These are phyloP conservation scores for Phengaris arion DNA, from an alignment of 2,888 invertebrate species.

Conservation along the genomic window DNA sequence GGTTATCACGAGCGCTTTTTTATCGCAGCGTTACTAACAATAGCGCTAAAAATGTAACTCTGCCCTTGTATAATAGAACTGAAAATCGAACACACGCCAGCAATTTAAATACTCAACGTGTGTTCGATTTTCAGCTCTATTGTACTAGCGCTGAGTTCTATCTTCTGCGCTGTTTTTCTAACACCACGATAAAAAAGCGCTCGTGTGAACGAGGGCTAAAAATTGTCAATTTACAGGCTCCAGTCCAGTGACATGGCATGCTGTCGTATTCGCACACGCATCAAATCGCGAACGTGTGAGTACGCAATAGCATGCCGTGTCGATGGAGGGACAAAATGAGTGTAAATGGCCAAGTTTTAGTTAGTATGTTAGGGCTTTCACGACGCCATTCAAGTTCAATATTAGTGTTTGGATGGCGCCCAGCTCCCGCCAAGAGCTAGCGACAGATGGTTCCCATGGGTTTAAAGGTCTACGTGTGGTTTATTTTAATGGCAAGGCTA, in stretches of 20 bases:
- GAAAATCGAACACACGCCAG: too few relatives aligned
- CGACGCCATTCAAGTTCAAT: conserved; percentile 33
- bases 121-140: too few relatives aligned
- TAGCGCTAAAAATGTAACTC: too few relatives aligned
- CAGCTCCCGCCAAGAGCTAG: conserved; percentile 55
- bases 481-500: conserved; percentile 71
- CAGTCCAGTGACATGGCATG: background rate
- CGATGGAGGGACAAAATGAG: too few relatives aligned
- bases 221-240: background rate
- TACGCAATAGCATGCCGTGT: background rate
- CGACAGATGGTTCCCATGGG: conserved; percentile 67
- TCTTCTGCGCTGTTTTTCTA: too few relatives aligned
- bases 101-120: too few relatives aligned
- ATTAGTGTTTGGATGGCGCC: conserved; percentile 47
- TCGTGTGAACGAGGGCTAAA: background rate
- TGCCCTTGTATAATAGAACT: too few relatives aligned
- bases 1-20: too few relatives aligned
- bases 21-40: too few relatives aligned
- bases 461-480: conserved; percentile 64
- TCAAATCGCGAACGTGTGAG: background rate
- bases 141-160: too few relatives aligned
- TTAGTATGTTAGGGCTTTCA: conserved; percentile 5
- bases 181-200: too few relatives aligned
- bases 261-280: background rate
- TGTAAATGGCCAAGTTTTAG: background rate